Base-by-base conservation (phyloP, 92 coral and sea anemone species). In the Epizoanthus scotinus region DNA sequence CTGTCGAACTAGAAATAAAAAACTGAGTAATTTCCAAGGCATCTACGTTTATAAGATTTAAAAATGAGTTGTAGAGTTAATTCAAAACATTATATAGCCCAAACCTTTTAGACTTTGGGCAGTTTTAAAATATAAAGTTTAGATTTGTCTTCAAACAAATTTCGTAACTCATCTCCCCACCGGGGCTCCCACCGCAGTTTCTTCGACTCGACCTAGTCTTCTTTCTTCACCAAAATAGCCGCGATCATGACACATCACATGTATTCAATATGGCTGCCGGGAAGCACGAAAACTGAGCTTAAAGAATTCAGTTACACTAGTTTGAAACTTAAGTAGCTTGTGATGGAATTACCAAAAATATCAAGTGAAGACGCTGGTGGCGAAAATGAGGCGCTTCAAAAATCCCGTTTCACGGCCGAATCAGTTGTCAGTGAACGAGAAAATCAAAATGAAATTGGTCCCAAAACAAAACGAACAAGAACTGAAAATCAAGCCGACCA, bases 231-330 rank as follows among this genome's bases (percentile, higher is more conserved):
- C 4, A 38, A 5, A 38, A 38, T 38, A 38, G 8, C 17, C n/a
- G 9, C 64, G 67, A 24, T 10, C 25, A 21, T 38, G 56, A 58
- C 67, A 6, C 67, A 36, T 58, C 67, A 6, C 67, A 36, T 58
- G n/a, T 50, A 9, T 21, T 38, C 68, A 59, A 38, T 54, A 75
- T 75, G 81, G 81, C 81, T 60, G 68, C 68, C 81, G 18, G n/a
- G 26, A 40, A 67, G 71, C 12, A 67, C 5, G 70, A 64, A 27
- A 2, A 24, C 31, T 17, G 29, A 31, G 40, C 26, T 25, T 54
- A 34, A 36, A 29, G n/a, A 59, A 56, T 47, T 47, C 9, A 55
- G 18, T 29, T 29, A 24, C 4, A 0, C 15, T 0, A 20, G 6
- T 14, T 49, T 8, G 29, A 53, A 6, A 29, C 27, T 34, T 1